Evolutionary conservation across 1,140 invertebrate species (phyloP), one percentile per base, ranked within the genome.

Genomic region (Macrocentrus cingulum): DNA sequence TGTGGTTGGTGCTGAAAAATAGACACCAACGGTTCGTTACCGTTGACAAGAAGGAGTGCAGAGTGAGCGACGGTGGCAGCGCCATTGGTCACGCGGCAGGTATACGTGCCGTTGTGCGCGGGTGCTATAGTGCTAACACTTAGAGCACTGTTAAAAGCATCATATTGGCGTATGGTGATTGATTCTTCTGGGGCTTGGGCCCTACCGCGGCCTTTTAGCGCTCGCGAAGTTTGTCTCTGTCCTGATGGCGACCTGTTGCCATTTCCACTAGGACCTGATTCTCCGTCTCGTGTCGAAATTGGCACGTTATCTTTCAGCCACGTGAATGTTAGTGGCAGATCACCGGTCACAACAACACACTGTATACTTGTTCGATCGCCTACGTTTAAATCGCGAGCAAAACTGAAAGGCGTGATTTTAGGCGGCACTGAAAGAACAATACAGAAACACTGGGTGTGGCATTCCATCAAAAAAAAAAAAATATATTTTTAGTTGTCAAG

Each of bases 91-190:
- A 85, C 85, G 60, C 79, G 80, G 75, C 88, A 90, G 56, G 87
- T 88, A 76, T 90, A 90, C 67, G 85, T 87, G 65, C 87, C 88
- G 68, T 84, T 83, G 78, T 88, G 86, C 63, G 79, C 78, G 59
- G 84, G 82, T 65, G 81, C 82, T 59, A 88, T 84, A 69, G 80
- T 82, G 75, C 77, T 81, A 74, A 86, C 85, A 74, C 82, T 84
- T 67, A 87, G 80, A 62, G 82, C 82, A 74, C 83, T 84, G 66
- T 84, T 84, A 78, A 83, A 85, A 71, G 85, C 81, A 71, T 85
- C 84, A 75, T 84, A 80, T 76, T 87, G 85, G 66, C 85, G 83
- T 65, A 88, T 82, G 64, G 74, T 82, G 70, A 84, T 80, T 66
- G 74, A 75, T 73, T 74, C 67, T 71, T 75, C 74, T 68, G 69